Evolutionary conservation across 1,140 invertebrate genomes (phyloP).

Genomic region (Chionoecetes opilio): DNA sequence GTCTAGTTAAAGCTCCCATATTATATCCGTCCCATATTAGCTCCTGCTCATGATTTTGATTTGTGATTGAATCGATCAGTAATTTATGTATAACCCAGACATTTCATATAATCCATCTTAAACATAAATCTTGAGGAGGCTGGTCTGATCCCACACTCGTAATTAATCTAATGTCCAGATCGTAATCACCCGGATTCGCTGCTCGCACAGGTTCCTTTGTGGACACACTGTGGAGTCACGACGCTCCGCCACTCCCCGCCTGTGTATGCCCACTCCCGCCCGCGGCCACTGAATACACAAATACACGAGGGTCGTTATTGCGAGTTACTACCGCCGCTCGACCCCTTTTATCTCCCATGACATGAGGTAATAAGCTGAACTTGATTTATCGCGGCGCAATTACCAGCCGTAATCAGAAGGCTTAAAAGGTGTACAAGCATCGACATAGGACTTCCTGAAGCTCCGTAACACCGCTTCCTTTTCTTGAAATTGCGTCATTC

Average conservation of each 20-base stretch:
- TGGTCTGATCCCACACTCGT: neutral
- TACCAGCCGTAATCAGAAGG: conserved; percentile 16
- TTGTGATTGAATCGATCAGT: neutral
- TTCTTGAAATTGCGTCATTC: neutral
- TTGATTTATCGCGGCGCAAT: conserved; percentile 8
- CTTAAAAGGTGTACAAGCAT: neutral
- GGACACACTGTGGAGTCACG: neutral
- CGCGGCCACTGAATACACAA: neutral
- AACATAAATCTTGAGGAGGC: neutral
- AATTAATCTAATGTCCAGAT: neutral
- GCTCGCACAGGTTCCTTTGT: neutral
- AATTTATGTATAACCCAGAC: neutral
- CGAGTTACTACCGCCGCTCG: neutral
- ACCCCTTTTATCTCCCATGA: neutral
- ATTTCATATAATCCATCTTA: neutral
- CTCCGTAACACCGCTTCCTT: neutral
- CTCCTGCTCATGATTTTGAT: neutral
- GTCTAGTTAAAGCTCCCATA: no score
- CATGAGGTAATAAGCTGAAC: neutral
- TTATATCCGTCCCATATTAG: neutral
- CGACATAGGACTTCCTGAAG: neutral
- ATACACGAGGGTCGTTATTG: neutral
- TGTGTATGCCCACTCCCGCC: neutral
- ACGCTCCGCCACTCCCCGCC: neutral
- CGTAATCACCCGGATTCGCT: conserved; percentile 14